Conservation (phyloP, 1,140 invertebrate genomes). For the Euura lappo region DNA sequence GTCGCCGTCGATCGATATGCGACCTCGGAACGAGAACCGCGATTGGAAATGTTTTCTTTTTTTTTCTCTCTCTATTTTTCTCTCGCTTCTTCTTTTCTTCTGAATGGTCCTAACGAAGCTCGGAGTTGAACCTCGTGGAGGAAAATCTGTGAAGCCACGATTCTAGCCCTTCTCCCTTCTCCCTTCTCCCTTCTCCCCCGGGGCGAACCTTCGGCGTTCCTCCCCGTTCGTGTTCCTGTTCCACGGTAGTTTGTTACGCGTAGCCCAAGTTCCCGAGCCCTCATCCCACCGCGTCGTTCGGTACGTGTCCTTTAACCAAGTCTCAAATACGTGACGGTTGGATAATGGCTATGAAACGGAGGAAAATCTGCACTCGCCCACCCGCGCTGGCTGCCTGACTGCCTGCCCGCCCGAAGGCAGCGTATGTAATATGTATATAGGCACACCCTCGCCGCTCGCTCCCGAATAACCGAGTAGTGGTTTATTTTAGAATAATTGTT, state of each 20-base stretch:
- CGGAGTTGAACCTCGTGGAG: constrained; percentile 17
- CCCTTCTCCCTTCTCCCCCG: background rate
- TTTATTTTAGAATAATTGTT: too few species aligned
- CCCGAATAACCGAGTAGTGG: too few species aligned
- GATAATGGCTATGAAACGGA: constrained; percentile 36
- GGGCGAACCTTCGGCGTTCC: background rate
- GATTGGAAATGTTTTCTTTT: background rate
- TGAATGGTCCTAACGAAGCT: constrained; percentile 51
- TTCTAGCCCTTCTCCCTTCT: constrained; percentile 20
- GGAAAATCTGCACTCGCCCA: background rate
- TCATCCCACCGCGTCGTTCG: background rate
- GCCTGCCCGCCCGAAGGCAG: background rate
- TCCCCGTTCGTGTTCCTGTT: background rate
- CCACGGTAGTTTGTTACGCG: background rate
- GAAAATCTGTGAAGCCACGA: constrained; percentile 18
- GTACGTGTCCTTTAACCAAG: constrained; percentile 51
- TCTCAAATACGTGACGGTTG: constrained; percentile 55
- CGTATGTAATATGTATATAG: background rate
- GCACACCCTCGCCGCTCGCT: background rate
- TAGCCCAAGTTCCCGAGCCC: too few species aligned
- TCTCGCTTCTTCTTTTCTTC: background rate
- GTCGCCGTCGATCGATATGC: too few species aligned
- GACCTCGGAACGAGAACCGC: too few species aligned
- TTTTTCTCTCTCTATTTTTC: background rate
- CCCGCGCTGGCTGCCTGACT: background rate